Evolutionary conservation across 2,797 vertebrate genomes (phyloP).

Genomic region (Xerus rutilus): DNA sequence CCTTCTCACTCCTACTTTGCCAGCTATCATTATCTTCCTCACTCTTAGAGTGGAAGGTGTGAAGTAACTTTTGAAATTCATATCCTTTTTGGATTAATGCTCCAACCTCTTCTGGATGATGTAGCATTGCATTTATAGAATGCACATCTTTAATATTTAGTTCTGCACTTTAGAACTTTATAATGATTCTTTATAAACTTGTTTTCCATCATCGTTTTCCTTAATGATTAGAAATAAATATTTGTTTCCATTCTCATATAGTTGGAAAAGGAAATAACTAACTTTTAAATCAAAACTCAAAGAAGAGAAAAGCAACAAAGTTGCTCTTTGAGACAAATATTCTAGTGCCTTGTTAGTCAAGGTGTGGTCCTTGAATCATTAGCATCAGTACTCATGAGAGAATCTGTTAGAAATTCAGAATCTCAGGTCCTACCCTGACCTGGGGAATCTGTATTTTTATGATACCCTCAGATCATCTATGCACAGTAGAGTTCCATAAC

Average conservation of each 20-base stretch:
- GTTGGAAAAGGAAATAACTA: not conserved
- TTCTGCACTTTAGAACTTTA: not conserved
- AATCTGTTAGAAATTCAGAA: not conserved
- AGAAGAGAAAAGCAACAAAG: not conserved
- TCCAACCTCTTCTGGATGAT: not conserved
- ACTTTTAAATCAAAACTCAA: constrained; percentile 53
- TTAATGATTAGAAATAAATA: not conserved
- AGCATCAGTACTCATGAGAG: rapidly evolving
- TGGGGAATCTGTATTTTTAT: not conserved
- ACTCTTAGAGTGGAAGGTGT: not conserved
- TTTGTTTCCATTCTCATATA: not conserved
- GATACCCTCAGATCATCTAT: not conserved
- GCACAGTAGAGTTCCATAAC: not conserved
- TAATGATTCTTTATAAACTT: not conserved
- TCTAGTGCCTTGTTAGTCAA: not conserved
- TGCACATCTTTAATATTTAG: not conserved
- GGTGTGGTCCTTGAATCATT: not conserved
- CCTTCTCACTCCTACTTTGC: rapidly evolving
- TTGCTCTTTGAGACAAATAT: constrained; percentile 51
- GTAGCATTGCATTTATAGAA: not conserved
- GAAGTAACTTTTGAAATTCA: not conserved
- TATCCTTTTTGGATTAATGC: not conserved
- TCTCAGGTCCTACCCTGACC: not conserved
- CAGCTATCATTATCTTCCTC: not conserved
- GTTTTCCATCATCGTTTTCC: not conserved